A percentile compares a stretch with the other conserved stretches of the same genome.
phyloP scores from a whole-genome alignment of 2,888 invertebrate species.

The Drosophila atripex region DNA sequence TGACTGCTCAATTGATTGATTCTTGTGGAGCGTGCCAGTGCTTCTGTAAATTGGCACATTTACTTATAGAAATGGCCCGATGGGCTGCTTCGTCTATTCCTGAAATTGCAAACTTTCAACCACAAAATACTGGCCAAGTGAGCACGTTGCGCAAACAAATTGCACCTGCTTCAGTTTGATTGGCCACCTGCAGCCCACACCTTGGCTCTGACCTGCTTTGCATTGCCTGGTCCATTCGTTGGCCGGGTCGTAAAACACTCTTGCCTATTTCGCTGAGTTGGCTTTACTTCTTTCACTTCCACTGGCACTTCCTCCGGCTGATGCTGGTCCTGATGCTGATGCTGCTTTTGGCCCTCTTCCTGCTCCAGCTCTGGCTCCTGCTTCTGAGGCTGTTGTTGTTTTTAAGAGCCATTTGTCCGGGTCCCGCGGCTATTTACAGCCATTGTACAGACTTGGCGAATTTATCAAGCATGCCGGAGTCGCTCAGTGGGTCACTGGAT shows the following conservation, averaged over 20 bases:
- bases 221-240: conserved; percentile 1
- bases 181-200: conserved; percentile 36
- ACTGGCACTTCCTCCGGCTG: conserved; percentile 3
- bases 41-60: conserved; percentile 42
- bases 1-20: conserved; percentile 38
- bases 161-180: conserved; percentile 47
- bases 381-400: conserved; percentile 33
- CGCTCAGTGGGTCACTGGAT: conserved; percentile 51
- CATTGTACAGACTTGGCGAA: conserved; percentile 55
- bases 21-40: conserved; percentile 29
- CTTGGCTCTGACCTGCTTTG: conserved; percentile 8
- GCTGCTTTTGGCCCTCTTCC: conserved; percentile 2
- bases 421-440: conserved; percentile 55
- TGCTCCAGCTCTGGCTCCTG: conserved; percentile 1
- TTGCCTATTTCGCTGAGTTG: conserved; percentile 51
- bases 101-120: conserved; percentile 47
- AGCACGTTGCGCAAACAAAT: conserved; percentile 50
- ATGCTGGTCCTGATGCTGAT: conserved; percentile 6
- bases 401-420: conserved; percentile 56
- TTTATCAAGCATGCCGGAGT: conserved; percentile 50
- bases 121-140: conserved; percentile 52
- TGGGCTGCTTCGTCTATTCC: neutral
- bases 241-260: conserved; percentile 48
- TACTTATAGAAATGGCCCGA: conserved; percentile 43
- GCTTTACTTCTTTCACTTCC: conserved; percentile 5